Percentiles rank a stretch among this genome's conserved stretches.
phyloP scores from a whole-genome alignment of 2,797 vertebrate species.

The Pygocentrus nattereri region DNA sequence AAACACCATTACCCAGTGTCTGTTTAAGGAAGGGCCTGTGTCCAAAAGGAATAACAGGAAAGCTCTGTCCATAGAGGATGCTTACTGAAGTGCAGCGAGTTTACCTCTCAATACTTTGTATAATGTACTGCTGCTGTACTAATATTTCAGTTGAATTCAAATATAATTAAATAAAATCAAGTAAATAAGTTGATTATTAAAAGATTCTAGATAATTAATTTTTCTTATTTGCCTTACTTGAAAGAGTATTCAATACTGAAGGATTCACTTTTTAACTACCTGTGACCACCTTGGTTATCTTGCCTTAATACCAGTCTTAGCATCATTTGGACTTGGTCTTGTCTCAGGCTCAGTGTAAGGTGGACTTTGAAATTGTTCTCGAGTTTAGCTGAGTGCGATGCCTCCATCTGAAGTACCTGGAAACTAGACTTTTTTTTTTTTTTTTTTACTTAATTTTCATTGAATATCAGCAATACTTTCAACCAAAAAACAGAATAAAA shows the following conservation, averaged over 20 bases:
- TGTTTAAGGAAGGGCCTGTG: constrained; percentile 22
- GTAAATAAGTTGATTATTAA: background rate
- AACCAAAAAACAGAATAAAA: too few species aligned
- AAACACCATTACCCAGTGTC: constrained; percentile 47
- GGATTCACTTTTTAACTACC: background rate
- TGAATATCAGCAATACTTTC: too few species aligned
- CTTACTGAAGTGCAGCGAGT: constrained; percentile 12
- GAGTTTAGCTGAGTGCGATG: too few species aligned
- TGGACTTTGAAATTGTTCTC: too few species aligned
- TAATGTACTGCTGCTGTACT: background rate
- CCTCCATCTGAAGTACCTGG: too few species aligned
- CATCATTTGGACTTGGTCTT: too few species aligned
- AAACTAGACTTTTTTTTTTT: too few species aligned
- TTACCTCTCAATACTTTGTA: background rate
- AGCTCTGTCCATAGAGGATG: background rate
- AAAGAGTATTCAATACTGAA: background rate
- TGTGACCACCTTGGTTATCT: background rate
- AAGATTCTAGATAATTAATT: background rate
- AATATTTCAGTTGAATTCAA: background rate
- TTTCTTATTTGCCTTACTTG: background rate
- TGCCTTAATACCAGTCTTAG: background rate
- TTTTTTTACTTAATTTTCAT: too few species aligned
- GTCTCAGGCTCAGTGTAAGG: too few species aligned
- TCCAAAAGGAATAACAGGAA: constrained; percentile 44
- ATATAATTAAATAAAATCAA: background rate